A percentile compares a stretch with the other conserved stretches of the same genome.
These are phyloP conservation scores for Gambusia yucatana DNA, from an alignment of 2,797 vertebrate genomes.

Conservation along the genomic window DNA sequence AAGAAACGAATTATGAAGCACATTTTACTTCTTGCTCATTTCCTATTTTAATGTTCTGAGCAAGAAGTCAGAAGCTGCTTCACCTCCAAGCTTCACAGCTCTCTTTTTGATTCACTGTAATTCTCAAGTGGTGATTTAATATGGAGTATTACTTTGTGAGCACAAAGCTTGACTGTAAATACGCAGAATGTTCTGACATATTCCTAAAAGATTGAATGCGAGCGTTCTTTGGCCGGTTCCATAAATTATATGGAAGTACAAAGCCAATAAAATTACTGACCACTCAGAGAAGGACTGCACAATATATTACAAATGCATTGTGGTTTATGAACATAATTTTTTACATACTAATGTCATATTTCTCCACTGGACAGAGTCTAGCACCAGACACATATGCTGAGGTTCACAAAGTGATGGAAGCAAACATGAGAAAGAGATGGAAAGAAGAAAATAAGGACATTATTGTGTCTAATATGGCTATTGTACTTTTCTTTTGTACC, in stretches of 20 bases:
- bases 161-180: conserved; percentile 35
- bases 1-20: conserved; percentile 66
- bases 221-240: conserved; percentile 5
- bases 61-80: conserved; percentile 55
- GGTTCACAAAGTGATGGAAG: neutral
- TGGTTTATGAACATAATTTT: neutral
- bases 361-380: neutral
- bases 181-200: conserved; percentile 6
- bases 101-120: conserved; percentile 61
- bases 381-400: neutral
- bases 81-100: conserved; percentile 65
- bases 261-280: conserved; percentile 1
- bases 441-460: neutral
- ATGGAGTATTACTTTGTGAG: conserved; percentile 29
- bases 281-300: neutral
- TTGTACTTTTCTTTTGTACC: neutral
- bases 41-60: conserved; percentile 76
- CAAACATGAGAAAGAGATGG: neutral
- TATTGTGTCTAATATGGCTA: neutral
- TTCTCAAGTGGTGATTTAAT: conserved; percentile 63
- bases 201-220: conserved; percentile 12
- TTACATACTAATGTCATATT: neutral
- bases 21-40: conserved; percentile 81
- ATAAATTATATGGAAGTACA: conserved; percentile 1
- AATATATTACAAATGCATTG: neutral